Conservation (phyloP, 2,797 vertebrate genomes). For the Gallinago stenura region DNA sequence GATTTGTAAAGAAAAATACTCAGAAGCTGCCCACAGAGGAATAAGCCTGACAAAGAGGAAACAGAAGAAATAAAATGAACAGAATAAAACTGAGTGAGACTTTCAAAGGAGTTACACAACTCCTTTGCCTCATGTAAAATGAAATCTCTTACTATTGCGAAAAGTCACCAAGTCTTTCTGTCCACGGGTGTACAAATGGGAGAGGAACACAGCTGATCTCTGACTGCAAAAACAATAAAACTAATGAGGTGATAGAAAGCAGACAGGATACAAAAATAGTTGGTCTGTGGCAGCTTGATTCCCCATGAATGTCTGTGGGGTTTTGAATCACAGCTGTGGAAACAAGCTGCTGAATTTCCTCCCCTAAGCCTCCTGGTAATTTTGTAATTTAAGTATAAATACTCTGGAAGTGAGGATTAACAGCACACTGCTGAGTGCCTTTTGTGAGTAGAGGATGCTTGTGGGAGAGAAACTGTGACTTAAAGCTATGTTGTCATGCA, state of each 20-base stretch:
- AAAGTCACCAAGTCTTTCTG: not conserved
- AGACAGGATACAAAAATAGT: not conserved
- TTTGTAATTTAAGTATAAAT: constrained; percentile 11
- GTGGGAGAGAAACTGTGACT: not conserved
- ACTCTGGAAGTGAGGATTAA: not conserved
- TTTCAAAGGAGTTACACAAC: not conserved
- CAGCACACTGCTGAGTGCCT: not conserved
- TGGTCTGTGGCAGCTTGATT: not conserved
- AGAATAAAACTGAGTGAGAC: not conserved
- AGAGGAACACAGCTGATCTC: not conserved
- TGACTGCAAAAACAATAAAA: not conserved
- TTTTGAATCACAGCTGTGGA: constrained; percentile 45
- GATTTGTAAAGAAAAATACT: not conserved
- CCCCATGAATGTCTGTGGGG: not conserved
- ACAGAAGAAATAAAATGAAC: not conserved
- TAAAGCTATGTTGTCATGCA: not conserved
- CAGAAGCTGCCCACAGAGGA: not conserved
- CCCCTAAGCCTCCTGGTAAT: not conserved
- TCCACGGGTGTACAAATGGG: not conserved
- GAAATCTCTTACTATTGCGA: not conserved
- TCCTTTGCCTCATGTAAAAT: not conserved
- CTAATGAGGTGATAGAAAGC: not conserved
- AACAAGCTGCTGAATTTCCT: constrained; percentile 37
- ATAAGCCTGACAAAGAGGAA: not conserved
- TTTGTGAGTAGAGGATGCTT: not conserved